Evolutionary conservation across 2,797 vertebrate genomes (phyloP), one percentile per base, ranked within the genome.

Genomic region (Micromesistius poutassou): DNA sequence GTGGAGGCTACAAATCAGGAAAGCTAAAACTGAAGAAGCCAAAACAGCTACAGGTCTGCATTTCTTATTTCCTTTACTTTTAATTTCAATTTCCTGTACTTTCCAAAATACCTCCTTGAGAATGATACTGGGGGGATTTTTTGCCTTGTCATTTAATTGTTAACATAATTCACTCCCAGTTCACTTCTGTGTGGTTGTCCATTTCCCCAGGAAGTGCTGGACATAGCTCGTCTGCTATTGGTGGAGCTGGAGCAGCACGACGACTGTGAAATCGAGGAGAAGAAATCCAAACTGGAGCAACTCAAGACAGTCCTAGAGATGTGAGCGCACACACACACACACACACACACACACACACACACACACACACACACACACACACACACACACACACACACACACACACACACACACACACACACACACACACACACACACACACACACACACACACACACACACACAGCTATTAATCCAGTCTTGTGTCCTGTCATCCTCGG

Each of bases 301-400:
- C 94, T 99, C 77, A 99, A 99, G 91, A 97, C 97, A 0, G 98
- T 99, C 79, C 86, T 99, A 91, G 98, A 98, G 92, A 99, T 99
- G 97, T 99, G 93, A 97, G 97, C 92, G 1, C 62, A 1, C 22
- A 66, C 12, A 38, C 72, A 22, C 75, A 25, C 72, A 62, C 68
- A 72, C n/a, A 31, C 30, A 71, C 72, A 70, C 75, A 33, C 68
- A 46, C 31, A 16, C 1, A 62, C 40, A 42, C 40, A 16, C 40
- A 13, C 40, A 38, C 14, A 38, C 72, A 30, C 75, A 31, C 72
- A 62, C 68, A 75, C 30, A 42, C 30, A 71, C 72, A 70, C 68
- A 46, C 36, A 31, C 31, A 9, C 3, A 71, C 13, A 14, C 40
- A 42, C 40, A 42, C 40, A 38, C 14, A 38, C 72, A 30, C 66